phyloP scores from a whole-genome alignment of 1,140 invertebrate genomes.

The Charaxes varanes region DNA sequence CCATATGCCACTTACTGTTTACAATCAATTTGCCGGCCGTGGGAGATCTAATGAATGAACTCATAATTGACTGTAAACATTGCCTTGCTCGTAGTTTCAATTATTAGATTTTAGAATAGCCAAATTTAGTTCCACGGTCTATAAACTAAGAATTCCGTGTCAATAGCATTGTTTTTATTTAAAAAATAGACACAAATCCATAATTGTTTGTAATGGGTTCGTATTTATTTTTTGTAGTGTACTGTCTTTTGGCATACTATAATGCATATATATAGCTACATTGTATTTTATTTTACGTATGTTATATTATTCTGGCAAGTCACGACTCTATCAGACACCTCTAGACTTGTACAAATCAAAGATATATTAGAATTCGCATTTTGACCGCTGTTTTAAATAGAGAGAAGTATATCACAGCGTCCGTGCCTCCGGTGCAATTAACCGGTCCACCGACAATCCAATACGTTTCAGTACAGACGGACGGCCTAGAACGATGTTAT shows the following conservation, averaged over 20 bases:
- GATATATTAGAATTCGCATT: background rate
- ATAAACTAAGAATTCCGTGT: too few relatives aligned
- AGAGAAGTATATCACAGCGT: background rate
- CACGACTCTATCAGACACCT: too few relatives aligned
- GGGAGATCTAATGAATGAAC: conserved; percentile 16
- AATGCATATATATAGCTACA: too few relatives aligned
- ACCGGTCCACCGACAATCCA: conserved; percentile 11
- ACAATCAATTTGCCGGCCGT: conserved; percentile 10
- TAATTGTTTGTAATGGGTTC: too few relatives aligned
- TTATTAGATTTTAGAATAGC: background rate
- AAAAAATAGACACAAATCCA: too few relatives aligned
- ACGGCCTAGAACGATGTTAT: background rate
- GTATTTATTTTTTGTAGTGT: too few relatives aligned
- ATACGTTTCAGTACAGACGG: conserved; percentile 1
- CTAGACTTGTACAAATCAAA: background rate
- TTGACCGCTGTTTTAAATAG: background rate
- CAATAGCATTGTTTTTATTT: too few relatives aligned
- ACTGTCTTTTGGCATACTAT: too few relatives aligned
- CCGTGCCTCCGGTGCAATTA: conserved; percentile 16
- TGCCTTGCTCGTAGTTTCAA: background rate
- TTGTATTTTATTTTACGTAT: too few relatives aligned
- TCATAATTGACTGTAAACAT: too few relatives aligned
- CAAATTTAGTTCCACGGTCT: conserved; percentile 3
- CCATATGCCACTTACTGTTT: conserved; percentile 21
- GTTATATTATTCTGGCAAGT: too few relatives aligned